Evolutionary conservation across 2,113 vertebrate genomes (phyloP).

Genomic region (Oreochromis aureus): DNA sequence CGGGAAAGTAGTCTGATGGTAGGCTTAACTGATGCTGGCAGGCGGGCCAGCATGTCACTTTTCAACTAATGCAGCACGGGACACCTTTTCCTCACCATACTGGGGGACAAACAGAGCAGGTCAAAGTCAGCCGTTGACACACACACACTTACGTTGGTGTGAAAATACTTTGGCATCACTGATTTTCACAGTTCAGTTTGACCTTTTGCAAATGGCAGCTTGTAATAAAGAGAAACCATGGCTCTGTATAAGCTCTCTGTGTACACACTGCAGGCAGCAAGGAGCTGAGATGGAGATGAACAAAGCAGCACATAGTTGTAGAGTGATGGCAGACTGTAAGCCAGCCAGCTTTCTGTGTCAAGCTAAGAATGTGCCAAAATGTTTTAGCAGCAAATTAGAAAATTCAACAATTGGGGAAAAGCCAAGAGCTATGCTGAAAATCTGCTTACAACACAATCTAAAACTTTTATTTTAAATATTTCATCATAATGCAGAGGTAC

Average conservation of each 20-base stretch:
- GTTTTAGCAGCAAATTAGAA: background rate
- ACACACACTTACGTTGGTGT: background rate
- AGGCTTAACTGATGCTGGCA: conserved; percentile 90
- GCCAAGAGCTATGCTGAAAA: background rate
- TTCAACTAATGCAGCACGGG: conserved; percentile 84
- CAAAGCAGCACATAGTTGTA: conserved; percentile 11
- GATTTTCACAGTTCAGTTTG: conserved; percentile 26
- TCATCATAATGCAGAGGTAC: background rate
- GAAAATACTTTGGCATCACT: conserved; percentile 18
- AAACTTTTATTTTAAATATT: background rate
- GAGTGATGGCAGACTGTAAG: background rate
- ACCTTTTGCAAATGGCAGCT: conserved; percentile 45
- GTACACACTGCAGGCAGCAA: conserved; percentile 8
- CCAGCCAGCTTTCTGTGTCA: conserved; percentile 1
- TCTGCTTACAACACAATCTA: background rate
- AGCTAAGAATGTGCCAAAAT: background rate
- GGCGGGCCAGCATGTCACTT: conserved; percentile 96
- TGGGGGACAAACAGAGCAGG: conserved; percentile 65
- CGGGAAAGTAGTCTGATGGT: conserved; percentile 88
- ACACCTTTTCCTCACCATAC: conserved; percentile 80
- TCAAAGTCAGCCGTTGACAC: background rate
- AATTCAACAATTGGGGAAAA: background rate
- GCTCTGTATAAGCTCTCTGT: background rate
- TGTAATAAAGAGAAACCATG: conserved; percentile 30
- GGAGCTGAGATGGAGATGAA: background rate